Evolutionary conservation across 1,140 invertebrate species (phyloP).

Genomic region (Meloidogyne hapla): DNA sequence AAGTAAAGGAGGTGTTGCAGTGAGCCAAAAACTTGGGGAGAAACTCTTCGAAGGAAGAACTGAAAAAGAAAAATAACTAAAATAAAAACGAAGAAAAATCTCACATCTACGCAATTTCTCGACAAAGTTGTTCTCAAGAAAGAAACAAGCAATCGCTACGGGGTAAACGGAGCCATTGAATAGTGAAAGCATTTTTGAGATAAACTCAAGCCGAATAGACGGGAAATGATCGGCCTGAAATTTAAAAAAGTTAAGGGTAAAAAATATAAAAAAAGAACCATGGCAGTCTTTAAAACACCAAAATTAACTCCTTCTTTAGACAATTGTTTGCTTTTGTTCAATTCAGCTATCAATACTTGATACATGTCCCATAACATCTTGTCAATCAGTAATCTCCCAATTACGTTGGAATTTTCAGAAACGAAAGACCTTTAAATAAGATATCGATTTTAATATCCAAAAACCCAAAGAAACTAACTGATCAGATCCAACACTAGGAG

Average conservation of each 20-base stretch:
- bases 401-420: neutral
- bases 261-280: neutral
- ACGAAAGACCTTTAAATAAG: neutral
- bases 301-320: neutral
- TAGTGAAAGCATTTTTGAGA: conserved; percentile 19
- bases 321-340: neutral
- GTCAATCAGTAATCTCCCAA: neutral
- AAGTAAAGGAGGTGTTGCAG: neutral
- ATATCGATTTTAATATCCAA: neutral
- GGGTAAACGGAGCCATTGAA: conserved; percentile 22
- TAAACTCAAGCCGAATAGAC: conserved; percentile 14
- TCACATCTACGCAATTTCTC: conserved; percentile 31
- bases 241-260: neutral
- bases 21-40: conserved; percentile 1
- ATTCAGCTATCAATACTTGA: neutral
- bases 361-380: neutral
- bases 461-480: neutral
- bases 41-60: neutral
- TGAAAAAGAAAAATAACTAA: neutral
- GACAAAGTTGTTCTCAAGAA: conserved; percentile 32
- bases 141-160: conserved; percentile 33
- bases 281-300: neutral
- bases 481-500: neutral
- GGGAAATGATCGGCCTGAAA: conserved; percentile 13
- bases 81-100: neutral